Percentiles rank a stretch among this genome's conserved stretches.
These are phyloP conservation scores for Patiria miniata DNA, from an alignment of 35 echinoderm and acorn worm genomes.

Conservation along the genomic window DNA sequence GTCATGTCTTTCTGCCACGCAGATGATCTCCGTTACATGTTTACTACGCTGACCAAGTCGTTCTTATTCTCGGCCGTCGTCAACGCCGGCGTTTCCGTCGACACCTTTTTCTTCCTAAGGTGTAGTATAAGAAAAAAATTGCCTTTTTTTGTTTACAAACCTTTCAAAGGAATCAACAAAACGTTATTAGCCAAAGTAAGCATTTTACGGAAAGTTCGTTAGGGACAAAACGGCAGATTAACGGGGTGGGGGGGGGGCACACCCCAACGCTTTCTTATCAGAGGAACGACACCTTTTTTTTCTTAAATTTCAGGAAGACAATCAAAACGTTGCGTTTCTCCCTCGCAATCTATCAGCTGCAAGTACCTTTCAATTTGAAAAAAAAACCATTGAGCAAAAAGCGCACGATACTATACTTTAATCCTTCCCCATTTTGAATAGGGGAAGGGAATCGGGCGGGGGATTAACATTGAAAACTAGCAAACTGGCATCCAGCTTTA, in stretches of 20 bases:
- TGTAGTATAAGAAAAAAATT: not conserved
- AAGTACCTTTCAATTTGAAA: too few species aligned
- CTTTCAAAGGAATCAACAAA: not conserved
- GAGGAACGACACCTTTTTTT: too few species aligned
- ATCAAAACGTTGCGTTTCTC: too few species aligned
- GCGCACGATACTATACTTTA: too few species aligned
- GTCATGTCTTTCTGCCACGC: slow-evolving; percentile 22
- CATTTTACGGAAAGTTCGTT: not conserved
- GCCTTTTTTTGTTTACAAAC: not conserved
- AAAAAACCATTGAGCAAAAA: too few species aligned
- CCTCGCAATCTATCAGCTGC: too few species aligned
- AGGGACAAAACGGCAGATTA: not conserved
- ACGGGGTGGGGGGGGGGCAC: not conserved
- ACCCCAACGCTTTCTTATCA: not conserved
- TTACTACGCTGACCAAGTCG: not conserved
- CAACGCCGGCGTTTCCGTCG: slow-evolving; percentile 53
- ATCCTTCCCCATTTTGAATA: too few species aligned
- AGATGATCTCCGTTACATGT: not conserved
- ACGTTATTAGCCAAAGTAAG: not conserved
- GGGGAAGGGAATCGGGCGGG: too few species aligned
- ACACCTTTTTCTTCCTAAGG: slow-evolving; percentile 92
- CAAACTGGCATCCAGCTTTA: too few species aligned
- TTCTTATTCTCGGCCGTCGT: slow-evolving; percentile 40
- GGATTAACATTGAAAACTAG: too few species aligned
- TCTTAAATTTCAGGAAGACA: too few species aligned